phyloP scores from a whole-genome alignment of 53 echinoderm and acorn worm species.

The Crossaster papposus region DNA sequence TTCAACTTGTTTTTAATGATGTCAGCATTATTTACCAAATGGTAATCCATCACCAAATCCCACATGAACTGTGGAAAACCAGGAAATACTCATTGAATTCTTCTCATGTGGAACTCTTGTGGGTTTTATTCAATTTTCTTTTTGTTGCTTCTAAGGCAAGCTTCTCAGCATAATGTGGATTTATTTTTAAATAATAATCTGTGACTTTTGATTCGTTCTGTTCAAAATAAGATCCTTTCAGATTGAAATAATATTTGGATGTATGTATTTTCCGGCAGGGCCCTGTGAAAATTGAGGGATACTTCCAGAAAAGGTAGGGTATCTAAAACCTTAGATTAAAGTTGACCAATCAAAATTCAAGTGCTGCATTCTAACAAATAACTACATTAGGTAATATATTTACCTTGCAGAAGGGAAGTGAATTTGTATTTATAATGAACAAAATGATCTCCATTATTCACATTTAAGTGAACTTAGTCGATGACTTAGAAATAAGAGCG shows the following conservation, averaged over 20 bases:
- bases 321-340: neutral
- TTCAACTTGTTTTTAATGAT: no score
- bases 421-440: no score
- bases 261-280: slow-evolving; percentile 68
- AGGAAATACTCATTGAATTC: no score
- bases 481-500: no score
- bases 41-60: neutral
- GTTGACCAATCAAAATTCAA: neutral
- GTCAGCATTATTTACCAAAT: no score
- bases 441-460: no score
- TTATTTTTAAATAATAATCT: neutral
- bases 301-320: slow-evolving; percentile 75
- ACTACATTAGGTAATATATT: no score
- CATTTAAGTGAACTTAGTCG: no score
- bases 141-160: neutral
- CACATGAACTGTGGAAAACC: no score
- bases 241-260: neutral
- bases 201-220: neutral
- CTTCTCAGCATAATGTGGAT: neutral
- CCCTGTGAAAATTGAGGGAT: slow-evolving; percentile 88
- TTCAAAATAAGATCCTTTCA: neutral
- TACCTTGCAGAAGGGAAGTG: no score
- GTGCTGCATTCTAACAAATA: no score
- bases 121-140: neutral
- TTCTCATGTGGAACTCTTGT: no score